A percentile compares a stretch with the other conserved stretches of the same genome.
phyloP scores from a whole-genome alignment of 2,888 invertebrate species.

The Laothoe populi region DNA sequence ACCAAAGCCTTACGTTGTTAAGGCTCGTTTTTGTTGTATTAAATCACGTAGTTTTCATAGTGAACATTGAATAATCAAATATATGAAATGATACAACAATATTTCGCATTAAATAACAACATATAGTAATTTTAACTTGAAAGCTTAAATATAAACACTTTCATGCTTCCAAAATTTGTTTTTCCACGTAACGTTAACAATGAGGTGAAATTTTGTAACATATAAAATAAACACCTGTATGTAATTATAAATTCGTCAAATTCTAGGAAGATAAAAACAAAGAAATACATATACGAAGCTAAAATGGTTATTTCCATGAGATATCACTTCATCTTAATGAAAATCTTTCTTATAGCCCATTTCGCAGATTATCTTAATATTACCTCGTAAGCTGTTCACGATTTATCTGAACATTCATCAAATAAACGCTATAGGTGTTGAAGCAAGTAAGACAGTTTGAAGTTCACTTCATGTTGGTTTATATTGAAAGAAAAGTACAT shows the following conservation, averaged over 20 bases:
- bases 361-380: constrained; percentile 16
- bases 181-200: no score
- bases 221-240: no score
- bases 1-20: background rate
- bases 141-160: no score
- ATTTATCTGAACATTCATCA: constrained; percentile 17
- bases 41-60: no score
- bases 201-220: no score
- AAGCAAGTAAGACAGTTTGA: background rate
- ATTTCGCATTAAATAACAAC: no score
- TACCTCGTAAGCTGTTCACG: constrained; percentile 18
- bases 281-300: background rate
- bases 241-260: no score
- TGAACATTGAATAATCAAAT: no score
- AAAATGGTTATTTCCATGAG: constrained; percentile 14
- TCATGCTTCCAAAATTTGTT: no score
- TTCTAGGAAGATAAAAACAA: no score
- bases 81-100: no score
- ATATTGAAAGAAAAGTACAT: constrained; percentile 14
- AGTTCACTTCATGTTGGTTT: constrained; percentile 14
- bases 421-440: constrained; percentile 12
- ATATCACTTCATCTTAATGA: constrained; percentile 24
- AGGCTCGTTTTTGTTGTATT: background rate
- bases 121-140: no score
- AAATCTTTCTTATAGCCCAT: constrained; percentile 25